A percentile compares a stretch with the other conserved stretches of the same genome.
Conservation (phyloP, 2,888 invertebrate species). For the Oxyteleia sp. region DNA sequence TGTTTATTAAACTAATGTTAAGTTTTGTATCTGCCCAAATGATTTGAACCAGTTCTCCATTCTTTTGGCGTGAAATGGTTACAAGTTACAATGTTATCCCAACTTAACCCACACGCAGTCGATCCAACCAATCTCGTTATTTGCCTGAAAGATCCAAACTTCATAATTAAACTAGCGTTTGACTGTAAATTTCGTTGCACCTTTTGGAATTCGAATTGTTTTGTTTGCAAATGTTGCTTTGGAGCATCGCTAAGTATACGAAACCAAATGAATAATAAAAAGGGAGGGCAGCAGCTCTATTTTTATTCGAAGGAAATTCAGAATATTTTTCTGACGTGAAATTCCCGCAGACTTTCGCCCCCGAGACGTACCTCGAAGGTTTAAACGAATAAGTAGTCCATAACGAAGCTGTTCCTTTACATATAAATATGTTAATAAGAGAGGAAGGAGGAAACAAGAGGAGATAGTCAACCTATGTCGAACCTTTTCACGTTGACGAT, state of each 20-base stretch:
- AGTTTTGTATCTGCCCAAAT: no score
- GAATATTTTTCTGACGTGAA: constrained; percentile 56
- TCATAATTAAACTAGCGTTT: constrained; percentile 24
- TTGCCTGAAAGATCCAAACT: background rate
- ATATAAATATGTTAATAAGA: constrained; percentile 40
- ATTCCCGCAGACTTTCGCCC: constrained; percentile 39
- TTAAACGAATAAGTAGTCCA: constrained; percentile 34
- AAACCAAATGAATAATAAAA: constrained; percentile 14
- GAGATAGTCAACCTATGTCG: constrained; percentile 29
- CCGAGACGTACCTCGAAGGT: constrained; percentile 47
- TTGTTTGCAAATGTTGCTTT: constrained; percentile 71
- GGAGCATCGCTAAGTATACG: constrained; percentile 45
- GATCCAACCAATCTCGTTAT: background rate
- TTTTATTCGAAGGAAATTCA: constrained; percentile 55
- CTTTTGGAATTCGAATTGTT: background rate
- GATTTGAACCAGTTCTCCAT: no score
- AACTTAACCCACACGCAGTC: background rate
- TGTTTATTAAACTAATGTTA: background rate
- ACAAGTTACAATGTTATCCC: no score
- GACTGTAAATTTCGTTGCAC: constrained; percentile 5
- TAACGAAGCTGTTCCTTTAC: constrained; percentile 59
- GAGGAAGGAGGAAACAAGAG: constrained; percentile 23
- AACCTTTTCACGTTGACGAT: constrained; percentile 55
- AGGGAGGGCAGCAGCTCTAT: constrained; percentile 33
- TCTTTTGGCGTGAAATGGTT: no score